Conservation (phyloP, 2,113 vertebrate species). For the Rhagologus leucostigma region DNA sequence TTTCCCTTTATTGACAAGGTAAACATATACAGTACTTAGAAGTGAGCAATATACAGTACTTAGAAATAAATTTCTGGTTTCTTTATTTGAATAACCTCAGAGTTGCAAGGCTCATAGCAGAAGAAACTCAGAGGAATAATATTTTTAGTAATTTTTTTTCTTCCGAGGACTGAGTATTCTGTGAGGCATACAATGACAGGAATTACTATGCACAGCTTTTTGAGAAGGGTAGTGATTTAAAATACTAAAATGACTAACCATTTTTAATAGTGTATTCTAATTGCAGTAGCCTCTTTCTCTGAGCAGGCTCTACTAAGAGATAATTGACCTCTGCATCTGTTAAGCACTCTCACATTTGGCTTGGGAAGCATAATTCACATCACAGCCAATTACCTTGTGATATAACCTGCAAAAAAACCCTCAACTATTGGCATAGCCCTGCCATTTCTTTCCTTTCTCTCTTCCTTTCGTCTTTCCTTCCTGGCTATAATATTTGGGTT, state of each 20-base stretch:
- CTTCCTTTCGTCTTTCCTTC: background rate
- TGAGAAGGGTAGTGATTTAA: constrained; percentile 27
- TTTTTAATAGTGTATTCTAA: constrained; percentile 52
- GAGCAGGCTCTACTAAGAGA: constrained; percentile 46
- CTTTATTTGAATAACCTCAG: background rate
- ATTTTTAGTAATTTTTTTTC: background rate
- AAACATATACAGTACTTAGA: background rate
- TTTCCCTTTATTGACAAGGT: background rate
- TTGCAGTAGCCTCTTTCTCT: constrained; percentile 48
- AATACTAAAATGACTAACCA: constrained; percentile 35
- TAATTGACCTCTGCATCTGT: constrained; percentile 62
- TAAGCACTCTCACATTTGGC: constrained; percentile 54
- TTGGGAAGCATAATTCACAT: constrained; percentile 59
- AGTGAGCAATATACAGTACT: background rate
- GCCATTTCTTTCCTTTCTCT: background rate
- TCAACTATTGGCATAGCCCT: background rate
- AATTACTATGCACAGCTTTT: constrained; percentile 5
- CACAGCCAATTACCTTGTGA: constrained; percentile 48
- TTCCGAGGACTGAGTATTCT: background rate
- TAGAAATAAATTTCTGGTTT: background rate
- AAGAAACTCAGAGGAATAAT: constrained; percentile 16
- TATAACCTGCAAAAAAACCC: background rate
- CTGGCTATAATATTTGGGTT: constrained; percentile 12
- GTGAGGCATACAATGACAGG: background rate
- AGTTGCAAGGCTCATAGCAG: background rate